Percentiles rank a stretch among this genome's conserved stretches.
These are phyloP conservation scores for Lasioglossum villosulum DNA, from an alignment of 2,888 invertebrate species.

Conservation along the genomic window DNA sequence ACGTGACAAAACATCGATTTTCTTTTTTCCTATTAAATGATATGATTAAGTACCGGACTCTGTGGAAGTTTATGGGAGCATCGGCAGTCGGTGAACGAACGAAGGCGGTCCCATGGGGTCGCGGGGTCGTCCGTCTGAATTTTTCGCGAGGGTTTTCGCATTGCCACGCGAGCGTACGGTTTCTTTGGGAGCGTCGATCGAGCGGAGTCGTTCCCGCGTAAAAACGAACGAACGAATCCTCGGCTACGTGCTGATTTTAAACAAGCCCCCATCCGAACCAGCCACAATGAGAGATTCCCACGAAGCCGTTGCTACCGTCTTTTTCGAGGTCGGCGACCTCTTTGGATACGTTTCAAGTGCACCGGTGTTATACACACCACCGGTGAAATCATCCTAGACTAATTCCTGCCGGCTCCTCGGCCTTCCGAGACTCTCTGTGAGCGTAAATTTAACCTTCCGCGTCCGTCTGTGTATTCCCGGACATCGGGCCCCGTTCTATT, in stretches of 20 bases:
- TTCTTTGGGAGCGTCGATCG: conserved; percentile 19
- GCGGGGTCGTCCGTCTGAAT: neutral
- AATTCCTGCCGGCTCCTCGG: conserved; percentile 32
- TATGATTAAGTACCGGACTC: neutral
- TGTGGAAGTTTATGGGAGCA: neutral
- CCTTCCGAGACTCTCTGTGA: neutral
- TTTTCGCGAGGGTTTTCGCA: neutral
- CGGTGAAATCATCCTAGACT: conserved; percentile 53
- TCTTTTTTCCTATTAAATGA: neutral
- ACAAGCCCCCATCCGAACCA: conserved; percentile 62
- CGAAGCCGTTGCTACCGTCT: conserved; percentile 79
- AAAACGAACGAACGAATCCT: conserved; percentile 63
- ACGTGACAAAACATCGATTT: too few relatives aligned
- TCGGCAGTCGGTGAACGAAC: neutral
- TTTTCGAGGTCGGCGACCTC: conserved; percentile 74
- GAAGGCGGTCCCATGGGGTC: conserved; percentile 4
- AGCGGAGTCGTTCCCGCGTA: conserved; percentile 24
- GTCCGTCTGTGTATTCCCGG: conserved; percentile 1
- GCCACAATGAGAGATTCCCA: conserved; percentile 77
- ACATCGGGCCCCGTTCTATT: neutral
- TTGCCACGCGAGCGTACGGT: neutral
- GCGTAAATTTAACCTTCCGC: conserved; percentile 51
- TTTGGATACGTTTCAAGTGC: conserved; percentile 63
- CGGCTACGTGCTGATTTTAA: conserved; percentile 61
- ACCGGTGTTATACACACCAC: conserved; percentile 36